Conservation (phyloP, 2,113 vertebrate species). For the Otolemur garnettii region DNA sequence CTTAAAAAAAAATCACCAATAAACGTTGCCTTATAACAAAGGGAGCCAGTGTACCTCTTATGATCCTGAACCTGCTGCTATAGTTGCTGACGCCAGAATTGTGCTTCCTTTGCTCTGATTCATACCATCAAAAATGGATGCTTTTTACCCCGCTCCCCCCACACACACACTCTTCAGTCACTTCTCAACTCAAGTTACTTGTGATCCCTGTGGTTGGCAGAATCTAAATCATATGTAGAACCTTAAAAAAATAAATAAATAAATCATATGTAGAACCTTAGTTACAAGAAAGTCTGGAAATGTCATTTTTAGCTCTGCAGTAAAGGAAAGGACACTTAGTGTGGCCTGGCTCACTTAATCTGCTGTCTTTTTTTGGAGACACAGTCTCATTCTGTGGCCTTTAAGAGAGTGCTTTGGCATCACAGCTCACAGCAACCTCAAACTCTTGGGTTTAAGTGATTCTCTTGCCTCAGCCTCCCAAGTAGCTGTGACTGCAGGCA, state of each 20-base stretch:
- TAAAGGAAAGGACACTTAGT: background rate
- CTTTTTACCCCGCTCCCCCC: background rate
- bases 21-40: background rate
- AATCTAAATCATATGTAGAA: background rate
- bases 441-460: too few relatives aligned
- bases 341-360: background rate
- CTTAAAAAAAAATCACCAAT: background rate
- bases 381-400: too few relatives aligned
- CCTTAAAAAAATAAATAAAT: background rate
- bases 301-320: background rate
- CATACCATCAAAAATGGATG: background rate
- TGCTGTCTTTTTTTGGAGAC: background rate
- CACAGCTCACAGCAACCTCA: too few relatives aligned
- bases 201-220: background rate
- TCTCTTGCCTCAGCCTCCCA: too few relatives aligned
- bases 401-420: too few relatives aligned
- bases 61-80: background rate
- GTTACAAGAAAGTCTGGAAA: slow-evolving; percentile 3
- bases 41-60: background rate
- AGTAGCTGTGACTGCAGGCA: too few relatives aligned
- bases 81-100: background rate
- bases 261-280: background rate
- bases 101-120: background rate
- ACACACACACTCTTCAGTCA: background rate
- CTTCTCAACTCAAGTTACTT: slow-evolving; percentile 13